Evolutionary conservation across 2,797 vertebrate species (phyloP).

Genomic region (Pangasius macronema): DNA sequence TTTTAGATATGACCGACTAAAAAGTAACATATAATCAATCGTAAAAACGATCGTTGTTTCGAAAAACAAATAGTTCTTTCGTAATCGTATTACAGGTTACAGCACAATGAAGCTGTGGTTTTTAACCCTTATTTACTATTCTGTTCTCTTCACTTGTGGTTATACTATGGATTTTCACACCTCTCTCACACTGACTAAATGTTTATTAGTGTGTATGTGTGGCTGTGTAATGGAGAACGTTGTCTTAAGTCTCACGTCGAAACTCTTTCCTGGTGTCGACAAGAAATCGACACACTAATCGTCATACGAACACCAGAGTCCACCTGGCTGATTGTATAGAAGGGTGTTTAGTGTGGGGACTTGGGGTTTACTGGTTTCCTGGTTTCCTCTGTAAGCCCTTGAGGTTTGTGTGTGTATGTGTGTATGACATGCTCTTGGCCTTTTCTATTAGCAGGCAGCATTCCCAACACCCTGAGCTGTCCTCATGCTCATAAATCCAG

Average conservation of each 20-base stretch:
- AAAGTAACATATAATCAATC: too few species aligned
- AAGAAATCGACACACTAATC: too few species aligned
- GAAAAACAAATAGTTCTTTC: too few species aligned
- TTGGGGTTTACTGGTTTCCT: constrained; percentile 11
- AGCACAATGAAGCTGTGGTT: not conserved
- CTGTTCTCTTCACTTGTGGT: not conserved
- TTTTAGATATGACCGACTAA: too few species aligned
- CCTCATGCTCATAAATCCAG: constrained; percentile 17
- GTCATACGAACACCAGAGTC: too few species aligned
- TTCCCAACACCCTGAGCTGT: not conserved
- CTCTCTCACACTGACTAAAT: not conserved
- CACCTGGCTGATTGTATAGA: constrained; percentile 19
- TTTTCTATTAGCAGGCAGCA: not conserved
- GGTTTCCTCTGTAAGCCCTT: constrained; percentile 4
- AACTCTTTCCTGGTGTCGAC: too few species aligned
- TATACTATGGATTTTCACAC: constrained; percentile 25
- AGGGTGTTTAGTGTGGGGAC: constrained; percentile 25
- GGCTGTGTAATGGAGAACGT: not conserved
- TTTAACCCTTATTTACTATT: not conserved
- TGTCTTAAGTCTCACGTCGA: too few species aligned
- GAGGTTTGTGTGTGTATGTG: not conserved
- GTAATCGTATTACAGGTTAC: too few species aligned
- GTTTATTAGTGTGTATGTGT: constrained; percentile 24
- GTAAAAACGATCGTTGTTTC: too few species aligned
- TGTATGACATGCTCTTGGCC: not conserved